A percentile compares a stretch with the other conserved stretches of the same genome.
Evolutionary conservation across 2,888 invertebrate genomes (phyloP).

Genomic region (Cheilosia urbana): DNA sequence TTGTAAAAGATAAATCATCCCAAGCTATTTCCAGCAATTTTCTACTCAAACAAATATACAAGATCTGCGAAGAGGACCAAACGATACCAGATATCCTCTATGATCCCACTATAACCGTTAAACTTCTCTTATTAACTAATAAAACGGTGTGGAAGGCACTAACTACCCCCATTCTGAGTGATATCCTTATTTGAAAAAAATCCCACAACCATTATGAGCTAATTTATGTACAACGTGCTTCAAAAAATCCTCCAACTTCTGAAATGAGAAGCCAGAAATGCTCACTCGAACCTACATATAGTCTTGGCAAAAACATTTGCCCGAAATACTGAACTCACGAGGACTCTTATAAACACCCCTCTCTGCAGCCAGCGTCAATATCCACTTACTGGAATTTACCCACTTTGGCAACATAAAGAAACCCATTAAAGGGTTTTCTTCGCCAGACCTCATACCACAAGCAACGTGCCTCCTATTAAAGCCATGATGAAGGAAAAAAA

Average conservation of each 20-base stretch:
- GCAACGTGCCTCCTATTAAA: slow-evolving; percentile 6
- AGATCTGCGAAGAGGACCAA: neutral
- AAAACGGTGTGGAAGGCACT: neutral
- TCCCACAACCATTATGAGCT: slow-evolving; percentile 6
- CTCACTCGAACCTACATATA: slow-evolving; percentile 3
- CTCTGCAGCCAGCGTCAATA: slow-evolving; percentile 55
- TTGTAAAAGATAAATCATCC: no score
- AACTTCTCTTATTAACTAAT: neutral
- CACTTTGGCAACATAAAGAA: slow-evolving; percentile 26
- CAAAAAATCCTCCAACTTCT: slow-evolving; percentile 2
- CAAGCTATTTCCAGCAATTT: no score
- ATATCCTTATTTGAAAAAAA: neutral
- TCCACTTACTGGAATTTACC: slow-evolving; percentile 62
- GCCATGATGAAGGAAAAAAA: slow-evolving; percentile 11
- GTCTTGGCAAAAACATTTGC: slow-evolving; percentile 11
- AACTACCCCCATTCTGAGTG: neutral
- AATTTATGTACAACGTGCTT: slow-evolving; percentile 24
- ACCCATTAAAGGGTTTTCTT: slow-evolving; percentile 35
- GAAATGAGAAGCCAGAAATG: slow-evolving; percentile 21
- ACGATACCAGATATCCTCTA: neutral
- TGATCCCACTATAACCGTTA: neutral
- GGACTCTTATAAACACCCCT: slow-evolving; percentile 13
- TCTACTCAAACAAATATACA: no score
- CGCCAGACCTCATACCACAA: neutral
- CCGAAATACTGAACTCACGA: slow-evolving; percentile 36